Percentiles rank a stretch among this genome's conserved stretches.
These are phyloP conservation scores for Watsonalla cultraria DNA, from an alignment of 2,888 invertebrate genomes.

Conservation along the genomic window DNA sequence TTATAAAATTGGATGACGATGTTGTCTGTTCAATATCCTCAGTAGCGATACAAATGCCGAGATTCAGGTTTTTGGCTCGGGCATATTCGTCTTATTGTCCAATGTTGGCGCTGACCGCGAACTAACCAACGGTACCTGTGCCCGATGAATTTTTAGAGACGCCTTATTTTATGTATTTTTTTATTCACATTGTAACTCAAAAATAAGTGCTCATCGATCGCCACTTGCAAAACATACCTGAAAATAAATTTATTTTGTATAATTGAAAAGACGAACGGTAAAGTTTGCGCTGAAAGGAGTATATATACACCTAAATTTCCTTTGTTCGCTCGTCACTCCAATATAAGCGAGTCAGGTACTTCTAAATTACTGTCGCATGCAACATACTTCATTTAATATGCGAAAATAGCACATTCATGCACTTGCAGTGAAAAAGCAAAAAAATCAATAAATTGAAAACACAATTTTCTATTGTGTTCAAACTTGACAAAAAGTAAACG, in stretches of 20 bases:
- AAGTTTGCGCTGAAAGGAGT: background rate
- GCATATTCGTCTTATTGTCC: slow-evolving; percentile 31
- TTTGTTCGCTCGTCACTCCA: background rate
- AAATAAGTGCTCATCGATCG: slow-evolving; percentile 1
- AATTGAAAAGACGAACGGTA: slow-evolving; percentile 2
- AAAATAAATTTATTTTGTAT: slow-evolving; percentile 1
- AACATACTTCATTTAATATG: slow-evolving; percentile 2
- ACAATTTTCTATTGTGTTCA: slow-evolving; percentile 2
- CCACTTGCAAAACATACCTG: background rate
- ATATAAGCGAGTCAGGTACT: background rate
- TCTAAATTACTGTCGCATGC: slow-evolving; percentile 6
- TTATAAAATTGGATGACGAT: slow-evolving; percentile 1
- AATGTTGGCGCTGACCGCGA: slow-evolving; percentile 28
- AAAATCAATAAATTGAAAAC: slow-evolving; percentile 10
- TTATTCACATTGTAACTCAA: slow-evolving; percentile 1
- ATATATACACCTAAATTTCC: background rate
- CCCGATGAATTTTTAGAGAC: slow-evolving; percentile 22
- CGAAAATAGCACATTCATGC: background rate
- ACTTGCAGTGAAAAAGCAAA: slow-evolving; percentile 3
- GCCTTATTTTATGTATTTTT: slow-evolving; percentile 19
- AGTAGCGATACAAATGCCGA: slow-evolving; percentile 10
- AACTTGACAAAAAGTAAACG: slow-evolving; percentile 8
- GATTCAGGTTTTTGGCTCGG: slow-evolving; percentile 21
- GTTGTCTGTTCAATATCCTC: slow-evolving; percentile 16
- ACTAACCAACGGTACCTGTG: slow-evolving; percentile 35